A percentile compares a stretch with the other conserved stretches of the same genome.
These are phyloP conservation scores for Lota lota DNA, from an alignment of 2,113 vertebrate genomes.

Conservation along the genomic window DNA sequence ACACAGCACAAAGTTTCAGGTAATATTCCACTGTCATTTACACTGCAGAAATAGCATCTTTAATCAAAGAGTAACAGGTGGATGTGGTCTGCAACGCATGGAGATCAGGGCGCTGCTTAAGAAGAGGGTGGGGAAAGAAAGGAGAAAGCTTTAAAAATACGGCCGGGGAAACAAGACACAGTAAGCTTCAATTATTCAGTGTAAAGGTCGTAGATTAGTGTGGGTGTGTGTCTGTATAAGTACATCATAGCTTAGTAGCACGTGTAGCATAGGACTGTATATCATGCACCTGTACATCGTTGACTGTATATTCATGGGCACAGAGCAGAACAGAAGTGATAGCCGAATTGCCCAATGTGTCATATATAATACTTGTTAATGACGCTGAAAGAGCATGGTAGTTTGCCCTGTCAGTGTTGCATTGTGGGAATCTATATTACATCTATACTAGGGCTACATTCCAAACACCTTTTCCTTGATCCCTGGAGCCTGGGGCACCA, in stretches of 20 bases:
- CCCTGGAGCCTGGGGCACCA: too few species aligned
- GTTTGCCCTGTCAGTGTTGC: too few species aligned
- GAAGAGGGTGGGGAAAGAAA: neutral
- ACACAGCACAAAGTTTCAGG: conserved; percentile 15
- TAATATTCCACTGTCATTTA: conserved; percentile 33
- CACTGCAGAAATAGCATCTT: conserved; percentile 29
- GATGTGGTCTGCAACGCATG: conserved; percentile 24
- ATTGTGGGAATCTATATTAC: too few species aligned
- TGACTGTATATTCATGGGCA: conserved; percentile 1
- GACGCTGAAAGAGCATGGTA: too few species aligned
- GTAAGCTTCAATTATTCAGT: too few species aligned
- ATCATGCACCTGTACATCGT: conserved; percentile 1
- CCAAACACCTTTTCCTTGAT: too few species aligned
- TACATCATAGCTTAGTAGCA: too few species aligned
- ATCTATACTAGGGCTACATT: too few species aligned
- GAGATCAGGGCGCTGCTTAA: neutral
- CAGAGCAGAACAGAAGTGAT: neutral
- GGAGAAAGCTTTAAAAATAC: too few species aligned
- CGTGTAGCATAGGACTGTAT: too few species aligned
- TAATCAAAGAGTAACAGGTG: conserved; percentile 22
- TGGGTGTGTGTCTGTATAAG: conserved; percentile 1
- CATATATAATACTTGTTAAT: neutral
- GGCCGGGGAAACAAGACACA: too few species aligned
- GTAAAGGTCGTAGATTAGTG: neutral
- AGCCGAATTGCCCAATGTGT: neutral